These are phyloP conservation scores for Dicyrtomina minuta DNA, from an alignment of 2,888 invertebrate species.

Conservation along the genomic window DNA sequence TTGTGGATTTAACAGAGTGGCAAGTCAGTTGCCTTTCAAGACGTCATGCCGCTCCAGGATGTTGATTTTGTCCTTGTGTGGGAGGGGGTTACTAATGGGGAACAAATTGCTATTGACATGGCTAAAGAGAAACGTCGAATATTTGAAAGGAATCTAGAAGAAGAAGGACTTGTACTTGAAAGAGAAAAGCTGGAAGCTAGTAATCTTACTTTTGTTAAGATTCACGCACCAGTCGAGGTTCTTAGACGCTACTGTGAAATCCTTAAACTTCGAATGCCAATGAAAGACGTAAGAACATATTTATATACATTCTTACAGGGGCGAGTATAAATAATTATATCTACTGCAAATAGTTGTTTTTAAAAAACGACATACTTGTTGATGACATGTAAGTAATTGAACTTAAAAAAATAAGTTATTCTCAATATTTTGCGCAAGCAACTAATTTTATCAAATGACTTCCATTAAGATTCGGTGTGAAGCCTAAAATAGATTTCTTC, in stretches of 20 bases:
- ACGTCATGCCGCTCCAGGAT: constrained; percentile 48
- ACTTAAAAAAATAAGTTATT: too few species aligned
- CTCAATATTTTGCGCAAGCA: too few species aligned
- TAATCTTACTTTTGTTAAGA: constrained; percentile 79
- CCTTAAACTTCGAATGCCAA: constrained; percentile 87
- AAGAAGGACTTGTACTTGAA: constrained; percentile 75
- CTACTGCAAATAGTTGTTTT: too few species aligned
- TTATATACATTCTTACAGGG: too few species aligned
- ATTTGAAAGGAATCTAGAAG: constrained; percentile 71
- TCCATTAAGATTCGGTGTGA: too few species aligned
- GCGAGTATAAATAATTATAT: too few species aligned
- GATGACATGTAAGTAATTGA: too few species aligned
- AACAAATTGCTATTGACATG: constrained; percentile 59
- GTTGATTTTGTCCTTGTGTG: constrained; percentile 64
- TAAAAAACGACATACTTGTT: too few species aligned
- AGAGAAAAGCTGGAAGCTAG: constrained; percentile 66
- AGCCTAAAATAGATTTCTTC: too few species aligned
- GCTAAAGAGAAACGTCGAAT: constrained; percentile 61
- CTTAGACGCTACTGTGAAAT: constrained; percentile 86
- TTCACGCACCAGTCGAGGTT: constrained; percentile 82
- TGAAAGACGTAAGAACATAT: constrained; percentile 72
- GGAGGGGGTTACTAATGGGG: constrained; percentile 60
- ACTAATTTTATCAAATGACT: too few species aligned
- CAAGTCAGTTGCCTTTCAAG: constrained; percentile 47
- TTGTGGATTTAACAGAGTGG: background rate